Evolutionary conservation across 1,140 invertebrate genomes (phyloP).

Genomic region (Drosophila santomea): DNA sequence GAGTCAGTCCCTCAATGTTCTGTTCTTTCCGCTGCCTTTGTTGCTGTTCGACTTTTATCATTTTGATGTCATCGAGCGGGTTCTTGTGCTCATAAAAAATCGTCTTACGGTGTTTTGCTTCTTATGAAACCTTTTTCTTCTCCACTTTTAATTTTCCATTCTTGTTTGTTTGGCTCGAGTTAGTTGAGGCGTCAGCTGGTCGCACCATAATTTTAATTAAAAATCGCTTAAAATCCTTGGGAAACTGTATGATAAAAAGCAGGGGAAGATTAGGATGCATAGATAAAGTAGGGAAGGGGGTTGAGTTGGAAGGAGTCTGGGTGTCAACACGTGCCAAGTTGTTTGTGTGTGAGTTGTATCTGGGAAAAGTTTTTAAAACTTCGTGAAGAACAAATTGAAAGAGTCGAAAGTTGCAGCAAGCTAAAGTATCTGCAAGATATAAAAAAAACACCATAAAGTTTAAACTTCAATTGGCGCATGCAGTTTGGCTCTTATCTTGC

Average conservation of each 20-base stretch:
- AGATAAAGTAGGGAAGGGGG: background rate
- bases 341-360: slow-evolving; percentile 41
- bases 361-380: slow-evolving; percentile 53
- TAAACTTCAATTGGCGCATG: slow-evolving; percentile 60
- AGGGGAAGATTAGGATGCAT: slow-evolving; percentile 13
- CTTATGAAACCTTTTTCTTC: slow-evolving; percentile 23
- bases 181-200: slow-evolving; percentile 67
- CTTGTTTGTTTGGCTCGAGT: slow-evolving; percentile 40
- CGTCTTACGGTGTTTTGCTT: slow-evolving; percentile 52
- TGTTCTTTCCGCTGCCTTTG: slow-evolving; percentile 28
- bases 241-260: slow-evolving; percentile 33
- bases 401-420: slow-evolving; percentile 38
- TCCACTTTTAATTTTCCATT: slow-evolving; percentile 26
- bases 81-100: slow-evolving; percentile 54
- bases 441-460: slow-evolving; percentile 25
- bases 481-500: slow-evolving; percentile 55
- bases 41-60: slow-evolving; percentile 60
- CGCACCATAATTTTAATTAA: slow-evolving; percentile 77
- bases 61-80: slow-evolving; percentile 69
- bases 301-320: slow-evolving; percentile 52
- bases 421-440: slow-evolving; percentile 72
- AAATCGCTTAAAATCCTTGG: slow-evolving; percentile 78
- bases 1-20: slow-evolving; percentile 56
- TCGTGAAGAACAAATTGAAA: slow-evolving; percentile 56
- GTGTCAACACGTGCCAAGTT: slow-evolving; percentile 80